These are phyloP conservation scores for Apoda limacodes DNA, from an alignment of 2,888 invertebrate species.

Conservation along the genomic window DNA sequence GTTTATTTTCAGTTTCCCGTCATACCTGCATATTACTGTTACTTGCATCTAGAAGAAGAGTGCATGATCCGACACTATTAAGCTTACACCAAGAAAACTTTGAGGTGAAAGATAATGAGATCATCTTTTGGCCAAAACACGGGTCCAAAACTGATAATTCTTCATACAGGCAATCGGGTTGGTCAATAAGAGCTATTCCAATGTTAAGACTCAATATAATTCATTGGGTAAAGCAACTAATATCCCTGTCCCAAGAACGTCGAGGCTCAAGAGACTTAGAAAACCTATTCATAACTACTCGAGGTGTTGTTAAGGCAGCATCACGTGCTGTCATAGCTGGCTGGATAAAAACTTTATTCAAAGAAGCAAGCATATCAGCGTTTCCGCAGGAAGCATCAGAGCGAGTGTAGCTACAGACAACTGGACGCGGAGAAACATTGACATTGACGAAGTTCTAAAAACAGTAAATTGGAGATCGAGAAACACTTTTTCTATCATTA, in stretches of 20 bases:
- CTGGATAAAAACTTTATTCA: conserved; percentile 1
- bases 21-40: conserved; percentile 6
- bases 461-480: conserved; percentile 16
- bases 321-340: conserved; percentile 13
- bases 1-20: conserved; percentile 9
- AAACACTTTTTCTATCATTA: conserved; percentile 17
- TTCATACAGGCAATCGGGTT: conserved; percentile 17
- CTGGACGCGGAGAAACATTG: conserved; percentile 14
- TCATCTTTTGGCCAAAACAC: conserved; percentile 7
- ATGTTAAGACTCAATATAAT: conserved; percentile 9
- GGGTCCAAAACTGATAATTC: conserved; percentile 17
- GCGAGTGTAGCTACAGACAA: conserved; percentile 19
- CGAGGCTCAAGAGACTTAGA: background rate
- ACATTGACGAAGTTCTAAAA: conserved; percentile 15
- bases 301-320: conserved; percentile 7
- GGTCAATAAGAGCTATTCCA: conserved; percentile 9
- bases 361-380: background rate
- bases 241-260: conserved; percentile 3
- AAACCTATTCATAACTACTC: conserved; percentile 5
- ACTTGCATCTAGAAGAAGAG: conserved; percentile 10
- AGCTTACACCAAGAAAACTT: conserved; percentile 2
- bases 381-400: conserved; percentile 12
- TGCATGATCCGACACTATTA: conserved; percentile 13
- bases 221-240: conserved; percentile 7
- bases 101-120: background rate